Evolutionary conservation across 2,113 vertebrate species (phyloP), one percentile per base, ranked within the genome.

Genomic region (Danionella cerebrum): DNA sequence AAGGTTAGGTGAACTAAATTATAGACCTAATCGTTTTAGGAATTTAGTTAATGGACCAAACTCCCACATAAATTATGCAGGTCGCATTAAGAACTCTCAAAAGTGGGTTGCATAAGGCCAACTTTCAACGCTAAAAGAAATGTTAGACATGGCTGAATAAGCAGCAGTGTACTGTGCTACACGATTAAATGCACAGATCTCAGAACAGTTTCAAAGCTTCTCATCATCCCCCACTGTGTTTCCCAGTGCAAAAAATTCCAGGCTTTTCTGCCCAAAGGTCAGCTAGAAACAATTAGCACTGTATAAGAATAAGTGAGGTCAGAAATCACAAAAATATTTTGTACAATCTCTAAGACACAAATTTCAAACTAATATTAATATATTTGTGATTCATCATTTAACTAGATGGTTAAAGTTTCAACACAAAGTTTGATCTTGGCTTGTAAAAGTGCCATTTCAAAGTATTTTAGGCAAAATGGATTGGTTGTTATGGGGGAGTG

Each of bases 41-140:
- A 13, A 41, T 63, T 55, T 41, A 38, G 29, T 24, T 13, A n/a
- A 22, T n/a, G 33, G 53, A 25, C 22, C 29, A 68, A 51, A 59
- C 42, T 50, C 12, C 25, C 25, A 53, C 21, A 14, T 41, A 27
- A 52, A 47, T 12, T 54, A 31, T 51, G 24, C 60, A 69, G 66
- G 18, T 78, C 59, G 11, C 12, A 16, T 57, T 60, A 44, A 73
- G 65, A 62, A 13, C 41, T 53, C 67, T 69, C 62, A 50, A 75
- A 59, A 60, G 57, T 51, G 21, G 64, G 36, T 73, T 74, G 54
- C 22, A 31, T 62, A 74, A 60, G 69, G 8, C 13, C 18, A 47
- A 45, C n/a, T 25, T 36, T 45, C 60, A 9, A 41, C 3, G 18
- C 44, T 70, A 63, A 67, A 64, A 67, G 69, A 27, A 54, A 29